These are phyloP conservation scores for Catonia carolina DNA, from an alignment of 2,888 invertebrate species.

Conservation along the genomic window DNA sequence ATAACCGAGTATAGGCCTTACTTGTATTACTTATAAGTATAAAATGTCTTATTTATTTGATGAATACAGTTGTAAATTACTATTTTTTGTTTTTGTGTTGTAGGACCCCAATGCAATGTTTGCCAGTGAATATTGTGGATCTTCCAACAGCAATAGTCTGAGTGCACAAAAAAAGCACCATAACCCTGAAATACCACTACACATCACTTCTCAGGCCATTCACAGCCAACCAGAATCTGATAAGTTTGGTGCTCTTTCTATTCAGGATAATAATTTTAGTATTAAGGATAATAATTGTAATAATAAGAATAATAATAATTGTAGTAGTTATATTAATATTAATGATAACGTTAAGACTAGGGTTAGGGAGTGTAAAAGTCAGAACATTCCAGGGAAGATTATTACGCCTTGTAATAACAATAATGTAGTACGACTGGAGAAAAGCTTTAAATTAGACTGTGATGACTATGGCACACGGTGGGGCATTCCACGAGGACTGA, in stretches of 20 bases:
- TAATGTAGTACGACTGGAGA: not conserved
- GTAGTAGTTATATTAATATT: constrained; percentile 6
- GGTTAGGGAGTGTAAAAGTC: not conserved
- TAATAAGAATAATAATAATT: not conserved
- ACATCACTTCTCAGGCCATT: constrained; percentile 11
- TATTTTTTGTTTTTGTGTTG: constrained; percentile 24
- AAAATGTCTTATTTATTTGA: too few species aligned
- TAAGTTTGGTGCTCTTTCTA: constrained; percentile 18
- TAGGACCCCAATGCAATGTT: constrained; percentile 36
- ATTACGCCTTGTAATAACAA: too few species aligned
- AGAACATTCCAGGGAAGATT: constrained; percentile 10
- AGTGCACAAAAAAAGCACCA: constrained; percentile 32
- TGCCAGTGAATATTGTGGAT: constrained; percentile 34
- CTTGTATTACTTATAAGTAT: too few species aligned
- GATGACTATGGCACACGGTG: constrained; percentile 41
- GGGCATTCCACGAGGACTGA: constrained; percentile 56
- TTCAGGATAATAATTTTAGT: constrained; percentile 16
- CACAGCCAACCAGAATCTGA: constrained; percentile 10
- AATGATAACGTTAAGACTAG: constrained; percentile 9
- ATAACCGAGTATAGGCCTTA: too few species aligned
- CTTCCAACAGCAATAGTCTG: constrained; percentile 37
- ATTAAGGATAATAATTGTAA: not conserved
- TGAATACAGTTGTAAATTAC: too few species aligned
- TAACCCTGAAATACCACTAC: constrained; percentile 4
- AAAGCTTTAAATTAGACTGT: constrained; percentile 10